Percentiles rank a stretch among this genome's conserved stretches.
Evolutionary conservation across 1,140 invertebrate genomes (phyloP).

Genomic region (Atta cephalotes): DNA sequence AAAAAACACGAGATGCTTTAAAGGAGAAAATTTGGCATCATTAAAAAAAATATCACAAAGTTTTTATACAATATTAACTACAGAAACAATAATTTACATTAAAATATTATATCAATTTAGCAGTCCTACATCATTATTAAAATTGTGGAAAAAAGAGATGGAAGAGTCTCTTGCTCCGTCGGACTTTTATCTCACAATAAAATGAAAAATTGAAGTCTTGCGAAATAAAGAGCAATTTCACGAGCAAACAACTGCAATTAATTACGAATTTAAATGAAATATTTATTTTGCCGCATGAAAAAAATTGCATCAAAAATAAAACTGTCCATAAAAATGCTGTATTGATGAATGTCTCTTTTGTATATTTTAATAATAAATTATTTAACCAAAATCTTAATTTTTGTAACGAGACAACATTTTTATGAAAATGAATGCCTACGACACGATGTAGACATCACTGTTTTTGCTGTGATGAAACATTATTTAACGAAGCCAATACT

Average conservation of each 20-base stretch:
- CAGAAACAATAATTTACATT: neutral
- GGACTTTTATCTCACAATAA: neutral
- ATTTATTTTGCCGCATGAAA: constrained; percentile 11
- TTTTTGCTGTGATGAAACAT: constrained; percentile 50
- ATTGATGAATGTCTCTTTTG: neutral
- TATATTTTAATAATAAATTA: constrained; percentile 22
- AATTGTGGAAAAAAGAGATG: neutral
- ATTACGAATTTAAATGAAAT: constrained; percentile 19
- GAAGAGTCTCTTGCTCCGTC: neutral
- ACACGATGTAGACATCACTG: neutral
- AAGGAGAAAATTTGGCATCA: neutral
- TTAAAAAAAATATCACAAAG: neutral
- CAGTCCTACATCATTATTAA: neutral
- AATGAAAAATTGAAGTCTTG: constrained; percentile 34
- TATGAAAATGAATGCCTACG: neutral
- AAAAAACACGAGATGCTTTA: neutral
- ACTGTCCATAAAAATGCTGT: neutral
- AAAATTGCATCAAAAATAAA: constrained; percentile 19
- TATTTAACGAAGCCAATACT: constrained; percentile 27
- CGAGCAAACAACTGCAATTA: constrained; percentile 37
- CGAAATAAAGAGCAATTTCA: constrained; percentile 38
- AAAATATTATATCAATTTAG: constrained; percentile 12
- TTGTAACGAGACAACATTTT: neutral
- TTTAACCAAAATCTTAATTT: neutral
- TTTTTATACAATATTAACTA: no score